Percentiles rank a stretch among this genome's conserved stretches.
Evolutionary conservation across 2,888 invertebrate genomes (phyloP).

Genomic region (Lepidochrysops patricia): DNA sequence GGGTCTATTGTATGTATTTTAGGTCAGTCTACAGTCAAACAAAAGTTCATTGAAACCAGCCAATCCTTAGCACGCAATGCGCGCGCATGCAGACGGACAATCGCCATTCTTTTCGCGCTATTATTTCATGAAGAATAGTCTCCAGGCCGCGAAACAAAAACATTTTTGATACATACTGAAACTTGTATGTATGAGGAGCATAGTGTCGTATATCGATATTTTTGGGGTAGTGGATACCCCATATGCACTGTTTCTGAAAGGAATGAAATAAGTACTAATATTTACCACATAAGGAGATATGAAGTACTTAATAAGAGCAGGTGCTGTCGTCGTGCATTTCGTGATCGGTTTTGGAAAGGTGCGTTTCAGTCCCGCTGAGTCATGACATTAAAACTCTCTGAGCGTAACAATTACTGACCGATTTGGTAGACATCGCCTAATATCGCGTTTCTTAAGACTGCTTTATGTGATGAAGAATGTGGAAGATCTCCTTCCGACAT

Average conservation of each 20-base stretch:
- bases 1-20: neutral
- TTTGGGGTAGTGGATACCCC: too few species aligned
- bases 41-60: neutral
- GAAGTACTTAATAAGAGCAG: neutral
- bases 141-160: too few species aligned
- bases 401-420: constrained; percentile 1
- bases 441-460: neutral
- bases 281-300: neutral
- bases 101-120: neutral
- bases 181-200: too few species aligned
- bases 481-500: too few species aligned
- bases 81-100: neutral
- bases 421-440: neutral
- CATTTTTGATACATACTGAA: too few species aligned
- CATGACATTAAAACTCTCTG: constrained; percentile 16
- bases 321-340: neutral
- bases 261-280: neutral
- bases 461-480: neutral
- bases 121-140: neutral
- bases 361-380: constrained; percentile 17
- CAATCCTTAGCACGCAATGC: neutral
- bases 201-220: too few species aligned
- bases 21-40: neutral
- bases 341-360: constrained; percentile 14
- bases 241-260: too few species aligned